phyloP scores from a whole-genome alignment of 2,797 vertebrate species.

The Galago senegalensis region DNA sequence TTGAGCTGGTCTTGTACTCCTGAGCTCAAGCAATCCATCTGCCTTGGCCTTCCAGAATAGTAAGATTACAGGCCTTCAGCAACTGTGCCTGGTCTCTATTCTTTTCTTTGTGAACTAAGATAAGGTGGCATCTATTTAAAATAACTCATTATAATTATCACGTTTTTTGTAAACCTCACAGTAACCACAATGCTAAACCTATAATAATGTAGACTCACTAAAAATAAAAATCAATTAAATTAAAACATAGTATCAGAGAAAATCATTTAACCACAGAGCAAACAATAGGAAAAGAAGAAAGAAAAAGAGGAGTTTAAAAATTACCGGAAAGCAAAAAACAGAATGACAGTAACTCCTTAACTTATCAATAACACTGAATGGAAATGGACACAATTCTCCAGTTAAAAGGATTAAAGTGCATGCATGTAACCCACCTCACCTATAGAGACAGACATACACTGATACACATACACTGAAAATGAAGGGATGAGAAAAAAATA shows the following conservation, averaged over 20 bases:
- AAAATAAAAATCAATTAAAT: neutral
- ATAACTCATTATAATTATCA: neutral
- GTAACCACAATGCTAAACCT: neutral
- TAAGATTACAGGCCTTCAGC: too few species aligned
- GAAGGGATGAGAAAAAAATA: neutral
- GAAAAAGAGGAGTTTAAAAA: neutral
- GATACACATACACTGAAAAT: neutral
- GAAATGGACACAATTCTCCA: neutral
- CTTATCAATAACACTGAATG: neutral
- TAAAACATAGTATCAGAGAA: neutral
- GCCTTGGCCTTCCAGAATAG: too few species aligned
- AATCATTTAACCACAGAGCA: neutral
- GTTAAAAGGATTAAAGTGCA: neutral
- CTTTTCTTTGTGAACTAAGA: neutral
- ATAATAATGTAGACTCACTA: neutral
- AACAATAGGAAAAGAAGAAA: neutral
- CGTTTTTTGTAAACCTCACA: neutral
- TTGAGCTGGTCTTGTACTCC: too few species aligned
- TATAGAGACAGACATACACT: neutral
- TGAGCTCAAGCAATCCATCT: too few species aligned
- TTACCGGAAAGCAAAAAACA: neutral
- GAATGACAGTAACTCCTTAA: neutral
- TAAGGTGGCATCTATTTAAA: neutral
- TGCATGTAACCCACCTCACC: neutral
- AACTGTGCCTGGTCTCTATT: neutral